Evolutionary conservation across 2,113 vertebrate genomes (phyloP).

Genomic region (Tachysurus vachellii): DNA sequence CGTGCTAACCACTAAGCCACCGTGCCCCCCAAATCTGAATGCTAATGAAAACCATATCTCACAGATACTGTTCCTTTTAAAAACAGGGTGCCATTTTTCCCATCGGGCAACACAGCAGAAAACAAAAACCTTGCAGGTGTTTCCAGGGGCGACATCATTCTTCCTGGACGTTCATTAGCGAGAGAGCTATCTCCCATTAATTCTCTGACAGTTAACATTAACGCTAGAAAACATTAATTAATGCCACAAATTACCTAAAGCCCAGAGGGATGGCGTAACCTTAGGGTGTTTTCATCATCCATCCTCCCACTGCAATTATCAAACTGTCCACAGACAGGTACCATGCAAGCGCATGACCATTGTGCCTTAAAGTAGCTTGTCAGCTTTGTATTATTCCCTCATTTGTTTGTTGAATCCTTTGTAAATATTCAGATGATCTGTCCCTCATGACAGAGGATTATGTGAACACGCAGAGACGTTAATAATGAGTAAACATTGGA

Average conservation of each 20-base stretch:
- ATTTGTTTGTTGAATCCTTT: constrained; percentile 8
- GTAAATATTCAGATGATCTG: constrained; percentile 4
- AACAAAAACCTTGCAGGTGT: constrained; percentile 40
- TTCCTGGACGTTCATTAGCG: constrained; percentile 47
- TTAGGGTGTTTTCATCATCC: constrained; percentile 36
- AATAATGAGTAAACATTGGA: constrained; percentile 40
- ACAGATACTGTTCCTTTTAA: constrained; percentile 24
- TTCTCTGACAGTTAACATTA: constrained; percentile 55
- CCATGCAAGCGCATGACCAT: background rate
- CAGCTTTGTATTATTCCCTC: constrained; percentile 9
- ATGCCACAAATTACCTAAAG: constrained; percentile 45
- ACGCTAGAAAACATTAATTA: constrained; percentile 54
- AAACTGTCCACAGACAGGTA: constrained; percentile 23
- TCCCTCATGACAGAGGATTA: constrained; percentile 10
- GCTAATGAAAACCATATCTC: constrained; percentile 46
- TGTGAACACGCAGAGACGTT: constrained; percentile 17
- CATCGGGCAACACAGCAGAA: constrained; percentile 1
- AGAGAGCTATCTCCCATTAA: constrained; percentile 51
- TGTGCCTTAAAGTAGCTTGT: background rate
- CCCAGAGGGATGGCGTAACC: constrained; percentile 43
- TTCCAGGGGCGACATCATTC: constrained; percentile 43
- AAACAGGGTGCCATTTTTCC: background rate
- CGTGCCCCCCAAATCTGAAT: constrained; percentile 21
- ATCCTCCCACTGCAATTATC: constrained; percentile 38
- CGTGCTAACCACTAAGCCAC: no score